These are phyloP conservation scores for Dermatemys mawii DNA, from an alignment of 2,113 vertebrate species.

Conservation along the genomic window DNA sequence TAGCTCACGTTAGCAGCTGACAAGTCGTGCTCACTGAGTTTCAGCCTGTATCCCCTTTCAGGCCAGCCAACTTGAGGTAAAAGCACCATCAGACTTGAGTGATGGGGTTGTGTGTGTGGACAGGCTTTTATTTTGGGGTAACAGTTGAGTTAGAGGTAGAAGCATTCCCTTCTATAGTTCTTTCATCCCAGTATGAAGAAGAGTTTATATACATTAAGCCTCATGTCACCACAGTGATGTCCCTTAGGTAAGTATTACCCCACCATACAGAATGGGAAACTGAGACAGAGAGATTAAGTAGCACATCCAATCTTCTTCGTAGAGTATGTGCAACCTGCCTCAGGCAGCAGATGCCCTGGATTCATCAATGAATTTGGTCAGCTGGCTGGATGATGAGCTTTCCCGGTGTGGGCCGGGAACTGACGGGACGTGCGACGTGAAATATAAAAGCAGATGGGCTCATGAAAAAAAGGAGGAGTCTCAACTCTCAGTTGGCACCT, in stretches of 20 bases:
- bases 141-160: background rate
- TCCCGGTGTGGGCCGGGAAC: too few relatives aligned
- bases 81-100: background rate
- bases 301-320: background rate
- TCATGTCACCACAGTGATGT: background rate
- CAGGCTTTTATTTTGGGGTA: background rate
- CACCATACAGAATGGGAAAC: background rate
- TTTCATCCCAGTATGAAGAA: background rate
- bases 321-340: too few relatives aligned
- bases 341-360: too few relatives aligned
- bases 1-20: background rate
- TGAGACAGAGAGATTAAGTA: background rate
- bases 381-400: too few relatives aligned
- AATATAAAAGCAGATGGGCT: background rate
- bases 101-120: background rate
- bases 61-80: background rate
- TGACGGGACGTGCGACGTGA: too few relatives aligned
- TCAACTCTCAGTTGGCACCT: background rate
- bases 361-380: too few relatives aligned
- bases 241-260: background rate
- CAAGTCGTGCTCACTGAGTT: background rate
- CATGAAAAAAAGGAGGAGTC: background rate
- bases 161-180: background rate
- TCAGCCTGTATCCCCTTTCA: background rate
- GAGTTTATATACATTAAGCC: background rate